Conservation (phyloP, 2,888 invertebrate species). For the Scaptomyza flava region DNA sequence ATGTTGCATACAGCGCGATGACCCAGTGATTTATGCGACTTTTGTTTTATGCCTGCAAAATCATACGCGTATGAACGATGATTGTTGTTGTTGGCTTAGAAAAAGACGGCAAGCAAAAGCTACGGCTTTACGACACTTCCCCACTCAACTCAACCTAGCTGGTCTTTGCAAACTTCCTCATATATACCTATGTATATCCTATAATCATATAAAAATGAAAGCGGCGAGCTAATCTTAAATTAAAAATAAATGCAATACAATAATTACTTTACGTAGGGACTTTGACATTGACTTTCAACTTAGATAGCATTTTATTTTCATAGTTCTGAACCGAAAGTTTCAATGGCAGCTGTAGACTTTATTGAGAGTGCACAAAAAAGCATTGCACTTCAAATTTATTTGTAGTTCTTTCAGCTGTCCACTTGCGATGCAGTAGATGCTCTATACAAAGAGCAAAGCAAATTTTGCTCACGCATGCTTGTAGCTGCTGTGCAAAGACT, state of each 20-base stretch:
- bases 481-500: constrained; percentile 52
- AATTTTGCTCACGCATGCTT: constrained; percentile 48
- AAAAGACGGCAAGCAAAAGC: not conserved
- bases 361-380: not conserved
- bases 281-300: too few relatives aligned
- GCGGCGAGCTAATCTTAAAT: constrained; percentile 21
- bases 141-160: not conserved
- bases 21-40: constrained; percentile 59
- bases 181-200: too few relatives aligned
- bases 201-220: not conserved
- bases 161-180: not conserved
- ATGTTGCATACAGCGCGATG: constrained; percentile 56
- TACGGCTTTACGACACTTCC: not conserved
- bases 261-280: too few relatives aligned
- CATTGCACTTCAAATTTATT: not conserved
- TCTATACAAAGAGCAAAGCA: not conserved
- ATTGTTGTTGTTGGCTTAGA: not conserved
- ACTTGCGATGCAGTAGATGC: constrained; percentile 35
- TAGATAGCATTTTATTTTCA: too few relatives aligned
- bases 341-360: not conserved
- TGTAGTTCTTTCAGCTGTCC: constrained; percentile 21
- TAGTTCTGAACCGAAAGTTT: too few relatives aligned
- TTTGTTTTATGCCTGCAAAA: not conserved
- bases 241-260: too few relatives aligned
- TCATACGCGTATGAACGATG: not conserved